Evolutionary conservation across 1,140 invertebrate species (phyloP).

Genomic region (Philaenus spumarius): DNA sequence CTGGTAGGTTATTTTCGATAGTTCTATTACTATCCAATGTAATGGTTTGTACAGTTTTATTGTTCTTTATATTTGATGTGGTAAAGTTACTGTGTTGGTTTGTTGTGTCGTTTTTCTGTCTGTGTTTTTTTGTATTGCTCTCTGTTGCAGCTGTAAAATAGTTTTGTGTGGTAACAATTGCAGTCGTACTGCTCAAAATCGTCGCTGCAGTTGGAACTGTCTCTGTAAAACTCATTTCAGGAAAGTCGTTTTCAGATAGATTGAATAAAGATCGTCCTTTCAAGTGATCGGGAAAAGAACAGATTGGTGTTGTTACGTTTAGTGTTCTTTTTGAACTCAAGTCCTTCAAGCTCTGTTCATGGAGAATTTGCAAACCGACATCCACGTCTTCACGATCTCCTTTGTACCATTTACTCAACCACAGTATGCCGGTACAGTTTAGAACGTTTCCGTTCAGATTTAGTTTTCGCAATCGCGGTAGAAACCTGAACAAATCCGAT

Average conservation of each 20-base stretch:
- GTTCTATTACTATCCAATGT: too few relatives aligned
- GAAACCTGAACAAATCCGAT: constrained; percentile 57
- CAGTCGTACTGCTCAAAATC: neutral
- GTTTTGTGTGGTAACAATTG: neutral
- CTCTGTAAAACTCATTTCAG: neutral
- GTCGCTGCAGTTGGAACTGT: neutral
- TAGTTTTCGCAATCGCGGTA: constrained; percentile 57
- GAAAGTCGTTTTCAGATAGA: neutral
- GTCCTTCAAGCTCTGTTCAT: neutral
- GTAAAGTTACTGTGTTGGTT: neutral
- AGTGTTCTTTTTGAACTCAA: neutral
- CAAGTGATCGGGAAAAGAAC: neutral
- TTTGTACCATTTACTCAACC: constrained; percentile 54
- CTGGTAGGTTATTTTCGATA: too few relatives aligned
- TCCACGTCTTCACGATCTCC: constrained; percentile 2
- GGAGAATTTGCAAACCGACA: neutral
- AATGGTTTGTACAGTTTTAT: too few relatives aligned
- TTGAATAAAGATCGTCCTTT: neutral
- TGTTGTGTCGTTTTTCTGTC: neutral
- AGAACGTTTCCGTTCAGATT: constrained; percentile 53
- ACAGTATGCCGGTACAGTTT: constrained; percentile 52
- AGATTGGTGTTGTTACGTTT: neutral
- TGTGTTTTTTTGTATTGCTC: neutral
- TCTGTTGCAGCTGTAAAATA: neutral
- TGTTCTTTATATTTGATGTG: too few relatives aligned